Percentiles rank a stretch among this genome's conserved stretches.
phyloP scores from a whole-genome alignment of 2,113 vertebrate genomes.

The Onychostoma macrolepis region DNA sequence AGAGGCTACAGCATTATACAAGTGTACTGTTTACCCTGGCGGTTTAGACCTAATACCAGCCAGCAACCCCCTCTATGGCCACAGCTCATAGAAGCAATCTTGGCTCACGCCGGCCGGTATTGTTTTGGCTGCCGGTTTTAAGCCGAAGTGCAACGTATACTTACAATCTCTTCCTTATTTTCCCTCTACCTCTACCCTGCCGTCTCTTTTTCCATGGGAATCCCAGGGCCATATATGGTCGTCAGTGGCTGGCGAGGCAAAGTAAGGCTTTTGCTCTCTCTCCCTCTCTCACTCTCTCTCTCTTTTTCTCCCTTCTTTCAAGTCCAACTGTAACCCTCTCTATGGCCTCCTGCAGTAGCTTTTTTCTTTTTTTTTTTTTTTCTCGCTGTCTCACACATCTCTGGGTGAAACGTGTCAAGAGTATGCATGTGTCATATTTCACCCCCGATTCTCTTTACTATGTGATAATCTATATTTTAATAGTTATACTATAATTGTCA shows the following conservation, averaged over 20 bases:
- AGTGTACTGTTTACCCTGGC: background rate
- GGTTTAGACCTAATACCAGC: constrained; percentile 33
- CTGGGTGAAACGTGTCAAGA: background rate
- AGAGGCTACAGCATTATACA: constrained; percentile 12
- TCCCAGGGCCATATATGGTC: constrained; percentile 94
- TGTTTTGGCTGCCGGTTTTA: constrained; percentile 67
- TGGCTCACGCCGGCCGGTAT: constrained; percentile 63
- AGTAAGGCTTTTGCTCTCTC: constrained; percentile 52
- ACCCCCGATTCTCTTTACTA: background rate
- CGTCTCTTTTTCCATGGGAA: constrained; percentile 84
- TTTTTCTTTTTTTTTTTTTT: background rate
- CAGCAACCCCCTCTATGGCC: constrained; percentile 25
- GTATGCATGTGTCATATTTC: background rate
- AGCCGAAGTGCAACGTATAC: constrained; percentile 67
- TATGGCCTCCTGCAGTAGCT: constrained; percentile 8
- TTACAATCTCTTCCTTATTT: constrained; percentile 62
- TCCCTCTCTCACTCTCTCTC: constrained; percentile 67
- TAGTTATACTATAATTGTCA: no score
- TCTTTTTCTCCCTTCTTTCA: constrained; percentile 61
- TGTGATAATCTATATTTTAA: no score
- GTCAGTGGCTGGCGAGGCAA: constrained; percentile 64
- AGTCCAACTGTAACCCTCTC: constrained; percentile 5
- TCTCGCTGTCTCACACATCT: background rate
- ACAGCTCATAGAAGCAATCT: constrained; percentile 60
- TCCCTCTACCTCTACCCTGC: constrained; percentile 59